Base-by-base conservation (phyloP, 2,888 invertebrate genomes). In the Aproaerema taeniolella region DNA sequence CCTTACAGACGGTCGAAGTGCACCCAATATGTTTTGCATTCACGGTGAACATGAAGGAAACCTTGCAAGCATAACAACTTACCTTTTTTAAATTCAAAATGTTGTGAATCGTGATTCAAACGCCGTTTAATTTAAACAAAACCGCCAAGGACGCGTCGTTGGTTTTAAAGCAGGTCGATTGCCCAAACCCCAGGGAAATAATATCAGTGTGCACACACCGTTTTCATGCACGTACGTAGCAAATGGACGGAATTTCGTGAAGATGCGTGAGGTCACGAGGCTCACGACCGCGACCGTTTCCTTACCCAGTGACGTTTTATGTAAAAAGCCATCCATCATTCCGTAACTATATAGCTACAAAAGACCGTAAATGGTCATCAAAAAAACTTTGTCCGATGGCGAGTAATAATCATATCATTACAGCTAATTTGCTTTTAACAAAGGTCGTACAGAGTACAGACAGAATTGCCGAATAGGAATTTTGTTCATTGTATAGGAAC, bases 151-250 rank as follows among this genome's bases (percentile, higher is more conserved):
- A 31, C 28, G 2, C n/a, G 31, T 9, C 11, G 17, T 31, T 25
- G 25, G 10, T 11, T 11, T 29, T 29, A 11, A 36, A 30, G 12
- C 17, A 51, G 54, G 53, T 55, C 53, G 44, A 60, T 67, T 63
- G 54, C 58, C 53, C 46, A 56, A 60, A 52, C 51, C 55, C 51
- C 55, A 55, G 59, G 67, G 67, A 68, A 67, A 69, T 67, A 64
- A 59, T 63, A 61, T 66, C 58, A 56, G 58, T 68, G 61, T 62
- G 59, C 55, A 53, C 56, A 64, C 59, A 62, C 53, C 55, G 55
- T 70, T 71, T 78, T 74, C 68, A 79, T 68, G 79, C 80, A 76
- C 78, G 76, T 76, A 71, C 59, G 48, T 55, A 55, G 53, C 61
- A 64, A 74, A 77, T 75, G 67, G 69, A 63, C 53, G 56, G 63